Conservation (phyloP, 1,140 invertebrate species). For the Diprion similis region DNA sequence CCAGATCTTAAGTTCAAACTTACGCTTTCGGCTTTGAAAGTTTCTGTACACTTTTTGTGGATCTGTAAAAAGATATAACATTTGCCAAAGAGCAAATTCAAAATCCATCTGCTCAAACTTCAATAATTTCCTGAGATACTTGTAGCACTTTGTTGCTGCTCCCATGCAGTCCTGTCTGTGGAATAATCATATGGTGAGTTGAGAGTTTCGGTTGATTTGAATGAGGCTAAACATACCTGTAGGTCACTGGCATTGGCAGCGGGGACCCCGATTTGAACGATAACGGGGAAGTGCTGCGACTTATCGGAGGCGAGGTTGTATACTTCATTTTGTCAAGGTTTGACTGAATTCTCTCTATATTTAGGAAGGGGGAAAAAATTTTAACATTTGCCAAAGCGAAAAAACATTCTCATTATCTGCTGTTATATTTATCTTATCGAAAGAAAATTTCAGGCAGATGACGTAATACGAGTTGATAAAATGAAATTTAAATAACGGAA, state of each 20-base stretch:
- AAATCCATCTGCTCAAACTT: conserved; percentile 99
- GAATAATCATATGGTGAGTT: conserved; percentile 3
- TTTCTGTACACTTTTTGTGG: conserved; percentile 99
- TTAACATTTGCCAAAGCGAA: too few species aligned
- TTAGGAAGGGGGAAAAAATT: too few species aligned
- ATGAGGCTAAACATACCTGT: conserved; percentile 48
- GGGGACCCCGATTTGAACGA: conserved; percentile 49
- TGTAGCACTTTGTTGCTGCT: conserved; percentile 90
- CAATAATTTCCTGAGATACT: conserved; percentile 89
- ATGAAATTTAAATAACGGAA: neutral
- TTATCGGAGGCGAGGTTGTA: conserved; percentile 66
- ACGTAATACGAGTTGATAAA: too few species aligned
- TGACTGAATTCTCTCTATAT: neutral
- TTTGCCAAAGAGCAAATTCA: conserved; percentile 99
- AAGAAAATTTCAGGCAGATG: too few species aligned
- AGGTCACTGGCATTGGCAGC: conserved; percentile 59
- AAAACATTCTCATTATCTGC: too few species aligned
- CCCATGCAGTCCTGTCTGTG: conserved; percentile 75
- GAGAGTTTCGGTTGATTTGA: neutral
- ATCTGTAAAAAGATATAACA: conserved; percentile 93
- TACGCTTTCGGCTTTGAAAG: conserved; percentile 98
- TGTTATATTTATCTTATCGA: too few species aligned
- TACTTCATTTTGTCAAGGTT: conserved; percentile 66
- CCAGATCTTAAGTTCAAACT: conserved; percentile 49
- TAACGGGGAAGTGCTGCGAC: conserved; percentile 57